phyloP scores from a whole-genome alignment of 2,113 vertebrate species.

The Morone chrysops region DNA sequence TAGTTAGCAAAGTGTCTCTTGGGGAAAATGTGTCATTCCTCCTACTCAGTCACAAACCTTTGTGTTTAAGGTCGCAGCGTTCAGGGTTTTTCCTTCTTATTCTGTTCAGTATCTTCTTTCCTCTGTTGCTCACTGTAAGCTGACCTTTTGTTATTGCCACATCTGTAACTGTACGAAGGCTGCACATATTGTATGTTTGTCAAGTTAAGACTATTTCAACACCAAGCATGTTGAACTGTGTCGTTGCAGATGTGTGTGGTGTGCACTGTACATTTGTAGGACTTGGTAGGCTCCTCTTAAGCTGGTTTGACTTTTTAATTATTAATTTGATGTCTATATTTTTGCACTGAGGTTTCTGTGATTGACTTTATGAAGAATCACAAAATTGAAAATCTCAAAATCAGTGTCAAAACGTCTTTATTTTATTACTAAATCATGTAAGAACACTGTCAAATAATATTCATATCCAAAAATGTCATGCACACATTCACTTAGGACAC shows the following conservation, averaged over 20 bases:
- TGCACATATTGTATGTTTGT: not conserved
- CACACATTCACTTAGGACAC: not conserved
- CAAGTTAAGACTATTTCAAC: not conserved
- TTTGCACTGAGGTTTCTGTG: not conserved
- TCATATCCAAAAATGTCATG: too few species aligned
- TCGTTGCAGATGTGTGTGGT: not conserved
- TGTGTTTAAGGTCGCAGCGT: not conserved
- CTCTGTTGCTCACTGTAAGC: not conserved
- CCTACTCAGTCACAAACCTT: constrained; percentile 42
- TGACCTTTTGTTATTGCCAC: too few species aligned
- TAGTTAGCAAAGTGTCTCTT: constrained; percentile 11
- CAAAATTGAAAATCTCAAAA: not conserved
- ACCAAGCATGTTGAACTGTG: not conserved
- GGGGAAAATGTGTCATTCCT: constrained; percentile 28
- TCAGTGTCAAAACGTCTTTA: not conserved
- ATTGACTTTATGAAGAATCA: not conserved
- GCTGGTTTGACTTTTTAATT: not conserved
- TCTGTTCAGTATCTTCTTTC: not conserved
- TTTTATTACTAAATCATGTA: not conserved
- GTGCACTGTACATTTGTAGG: not conserved
- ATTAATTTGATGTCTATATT: not conserved
- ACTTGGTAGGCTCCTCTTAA: not conserved
- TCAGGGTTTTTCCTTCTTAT: not conserved
- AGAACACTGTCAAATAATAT: not conserved
- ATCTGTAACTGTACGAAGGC: not conserved